phyloP scores from a whole-genome alignment of 2,113 vertebrate species.

The Corynorhinus townsendii region DNA sequence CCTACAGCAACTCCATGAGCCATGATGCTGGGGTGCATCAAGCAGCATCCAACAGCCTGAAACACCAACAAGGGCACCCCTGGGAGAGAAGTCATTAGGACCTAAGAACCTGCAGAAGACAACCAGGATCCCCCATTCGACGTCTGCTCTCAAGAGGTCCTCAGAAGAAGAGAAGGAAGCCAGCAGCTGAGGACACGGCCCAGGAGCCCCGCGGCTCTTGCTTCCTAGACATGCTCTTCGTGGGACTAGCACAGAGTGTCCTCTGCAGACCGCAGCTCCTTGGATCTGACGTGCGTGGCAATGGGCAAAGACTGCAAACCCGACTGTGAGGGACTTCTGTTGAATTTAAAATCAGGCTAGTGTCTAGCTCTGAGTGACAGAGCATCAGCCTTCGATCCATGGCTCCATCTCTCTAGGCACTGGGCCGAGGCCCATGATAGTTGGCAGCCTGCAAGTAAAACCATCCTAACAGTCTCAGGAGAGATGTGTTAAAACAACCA shows the following conservation, averaged over 20 bases:
- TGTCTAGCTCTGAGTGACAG: not conserved
- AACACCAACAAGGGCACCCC: not conserved
- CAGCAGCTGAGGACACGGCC: accelerated
- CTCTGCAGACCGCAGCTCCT: not conserved
- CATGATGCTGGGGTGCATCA: not conserved
- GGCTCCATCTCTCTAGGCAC: not conserved
- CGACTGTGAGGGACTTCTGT: not conserved
- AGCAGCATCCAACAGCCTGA: not conserved
- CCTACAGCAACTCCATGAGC: not conserved
- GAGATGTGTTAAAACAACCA: not conserved
- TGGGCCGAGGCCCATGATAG: not conserved
- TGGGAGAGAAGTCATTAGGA: not conserved
- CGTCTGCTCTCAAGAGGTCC: not conserved
- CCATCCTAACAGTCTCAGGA: not conserved
- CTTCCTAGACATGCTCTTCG: accelerated
- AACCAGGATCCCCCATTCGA: not conserved
- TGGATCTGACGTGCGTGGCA: not conserved
- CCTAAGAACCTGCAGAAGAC: not conserved
- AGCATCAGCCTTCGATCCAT: not conserved
- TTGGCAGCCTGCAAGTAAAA: not conserved
- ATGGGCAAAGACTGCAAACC: not conserved
- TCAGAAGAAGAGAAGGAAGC: not conserved
- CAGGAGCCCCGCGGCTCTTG: not conserved
- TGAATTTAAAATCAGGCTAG: not conserved
- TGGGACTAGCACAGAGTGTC: not conserved